Percentiles rank a stretch among this genome's conserved stretches.
These are phyloP conservation scores for Scaptomyza tumidula DNA, from an alignment of 2,888 invertebrate genomes.

Conservation along the genomic window DNA sequence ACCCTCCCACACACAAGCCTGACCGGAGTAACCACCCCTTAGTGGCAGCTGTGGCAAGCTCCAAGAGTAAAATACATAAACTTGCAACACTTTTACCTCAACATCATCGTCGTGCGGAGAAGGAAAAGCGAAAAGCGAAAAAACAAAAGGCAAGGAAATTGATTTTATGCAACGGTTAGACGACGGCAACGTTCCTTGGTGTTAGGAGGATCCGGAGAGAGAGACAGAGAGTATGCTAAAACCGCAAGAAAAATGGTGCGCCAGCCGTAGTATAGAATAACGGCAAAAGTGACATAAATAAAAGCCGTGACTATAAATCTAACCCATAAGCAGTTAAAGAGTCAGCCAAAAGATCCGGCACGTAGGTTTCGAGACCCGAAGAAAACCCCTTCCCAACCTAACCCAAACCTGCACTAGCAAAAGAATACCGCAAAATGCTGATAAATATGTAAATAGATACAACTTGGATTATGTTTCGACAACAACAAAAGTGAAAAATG, in stretches of 20 bases:
- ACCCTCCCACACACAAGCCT: too few relatives aligned
- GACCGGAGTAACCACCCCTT: conserved; percentile 24
- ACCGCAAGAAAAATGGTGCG: conserved; percentile 43
- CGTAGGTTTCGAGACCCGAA: conserved; percentile 37
- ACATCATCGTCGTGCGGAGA: conserved; percentile 16
- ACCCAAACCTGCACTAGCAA: not conserved
- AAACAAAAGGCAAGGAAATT: conserved; percentile 59
- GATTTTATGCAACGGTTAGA: conserved; percentile 72
- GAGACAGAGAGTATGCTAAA: conserved; percentile 22
- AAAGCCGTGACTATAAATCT: conserved; percentile 77
- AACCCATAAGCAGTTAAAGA: conserved; percentile 74
- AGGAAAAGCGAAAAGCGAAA: conserved; percentile 20
- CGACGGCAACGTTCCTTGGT: conserved; percentile 10
- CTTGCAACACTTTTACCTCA: conserved; percentile 76
- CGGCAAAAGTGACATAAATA: conserved; percentile 73
- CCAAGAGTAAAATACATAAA: conserved; percentile 33
- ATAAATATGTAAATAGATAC: conserved; percentile 77
- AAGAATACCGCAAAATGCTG: conserved; percentile 58
- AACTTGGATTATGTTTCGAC: conserved; percentile 72
- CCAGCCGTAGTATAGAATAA: conserved; percentile 40
- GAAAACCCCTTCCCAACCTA: not conserved
- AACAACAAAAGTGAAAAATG: conserved; percentile 71
- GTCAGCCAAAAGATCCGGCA: conserved; percentile 67
- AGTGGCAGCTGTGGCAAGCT: conserved; percentile 41
- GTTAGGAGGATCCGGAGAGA: conserved; percentile 15